A percentile compares a stretch with the other conserved stretches of the same genome.
phyloP scores from a whole-genome alignment of 2,797 vertebrate species.

The Gadopsis bispinosus region DNA sequence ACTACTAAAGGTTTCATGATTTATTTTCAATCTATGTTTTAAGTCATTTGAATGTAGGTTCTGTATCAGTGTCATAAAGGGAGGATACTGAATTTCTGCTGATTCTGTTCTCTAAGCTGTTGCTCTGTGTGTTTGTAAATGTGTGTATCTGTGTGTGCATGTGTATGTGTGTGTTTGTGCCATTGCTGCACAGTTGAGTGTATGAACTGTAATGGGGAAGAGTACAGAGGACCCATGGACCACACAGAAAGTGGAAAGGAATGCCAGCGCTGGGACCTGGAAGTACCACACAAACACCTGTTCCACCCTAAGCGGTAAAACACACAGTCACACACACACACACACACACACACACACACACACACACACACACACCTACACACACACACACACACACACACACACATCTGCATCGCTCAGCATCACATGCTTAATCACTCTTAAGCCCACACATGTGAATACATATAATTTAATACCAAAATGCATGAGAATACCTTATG shows the following conservation, averaged over 20 bases:
- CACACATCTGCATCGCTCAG: background rate
- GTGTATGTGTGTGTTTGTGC: constrained; percentile 40
- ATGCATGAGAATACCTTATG: constrained; percentile 3
- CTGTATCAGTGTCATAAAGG: background rate
- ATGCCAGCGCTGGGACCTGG: constrained; percentile 98
- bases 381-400: background rate
- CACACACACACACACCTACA: background rate
- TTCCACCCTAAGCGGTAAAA: constrained; percentile 92
- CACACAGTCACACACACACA: constrained; percentile 18
- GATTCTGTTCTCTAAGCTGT: constrained; percentile 24
- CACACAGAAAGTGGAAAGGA: constrained; percentile 94
- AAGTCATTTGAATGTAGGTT: background rate
- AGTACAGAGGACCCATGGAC: constrained; percentile 97
- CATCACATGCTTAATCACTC: constrained; percentile 25
- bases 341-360: constrained; percentile 10
- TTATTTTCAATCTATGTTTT: constrained; percentile 4
- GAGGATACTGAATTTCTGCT: background rate
- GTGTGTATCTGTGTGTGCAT: constrained; percentile 23
- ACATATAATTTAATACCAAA: constrained; percentile 9
- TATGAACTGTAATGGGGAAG: constrained; percentile 95
- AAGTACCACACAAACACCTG: constrained; percentile 93
- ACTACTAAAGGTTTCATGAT: background rate
- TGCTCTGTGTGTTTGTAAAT: constrained; percentile 24
- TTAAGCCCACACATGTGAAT: constrained; percentile 29
- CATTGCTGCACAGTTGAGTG: constrained; percentile 90